A percentile compares a stretch with the other conserved stretches of the same genome.
Conservation (phyloP, 2,797 vertebrate species). For the Lacerta viridis region DNA sequence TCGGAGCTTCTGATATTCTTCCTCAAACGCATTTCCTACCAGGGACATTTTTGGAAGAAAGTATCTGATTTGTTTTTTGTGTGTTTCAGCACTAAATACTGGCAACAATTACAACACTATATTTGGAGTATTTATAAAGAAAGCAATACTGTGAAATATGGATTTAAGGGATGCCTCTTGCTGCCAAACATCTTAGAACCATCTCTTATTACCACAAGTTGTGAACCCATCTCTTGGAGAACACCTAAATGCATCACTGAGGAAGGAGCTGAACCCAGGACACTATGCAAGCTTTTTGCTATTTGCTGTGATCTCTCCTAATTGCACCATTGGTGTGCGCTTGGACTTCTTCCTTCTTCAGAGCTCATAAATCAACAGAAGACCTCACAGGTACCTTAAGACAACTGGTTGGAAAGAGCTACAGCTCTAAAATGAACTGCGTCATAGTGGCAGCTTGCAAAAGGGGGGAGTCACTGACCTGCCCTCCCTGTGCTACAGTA, state of each 20-base stretch:
- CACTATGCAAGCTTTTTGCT: background rate
- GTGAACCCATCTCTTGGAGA: background rate
- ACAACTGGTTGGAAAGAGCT: background rate
- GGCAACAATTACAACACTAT: background rate
- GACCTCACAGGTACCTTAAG: background rate
- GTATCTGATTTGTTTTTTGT: background rate
- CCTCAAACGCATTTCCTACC: slow-evolving; percentile 88
- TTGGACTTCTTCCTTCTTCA: background rate
- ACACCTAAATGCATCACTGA: too few species aligned
- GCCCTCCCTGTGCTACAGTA: too few species aligned
- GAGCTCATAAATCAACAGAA: background rate
- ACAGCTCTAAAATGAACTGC: background rate
- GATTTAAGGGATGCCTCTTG: background rate
- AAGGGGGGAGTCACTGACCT: background rate
- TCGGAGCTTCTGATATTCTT: slow-evolving; percentile 87
- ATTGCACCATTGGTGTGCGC: background rate
- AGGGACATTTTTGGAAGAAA: background rate
- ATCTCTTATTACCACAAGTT: too few species aligned
- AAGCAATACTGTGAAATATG: background rate
- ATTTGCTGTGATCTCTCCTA: background rate
- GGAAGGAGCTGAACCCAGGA: background rate
- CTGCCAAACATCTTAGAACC: too few species aligned
- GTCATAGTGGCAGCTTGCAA: background rate
- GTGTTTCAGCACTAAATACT: background rate
- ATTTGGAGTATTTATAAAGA: background rate